Base-by-base conservation (phyloP, 2,113 vertebrate species). In the Neolamprologus variostigma region DNA sequence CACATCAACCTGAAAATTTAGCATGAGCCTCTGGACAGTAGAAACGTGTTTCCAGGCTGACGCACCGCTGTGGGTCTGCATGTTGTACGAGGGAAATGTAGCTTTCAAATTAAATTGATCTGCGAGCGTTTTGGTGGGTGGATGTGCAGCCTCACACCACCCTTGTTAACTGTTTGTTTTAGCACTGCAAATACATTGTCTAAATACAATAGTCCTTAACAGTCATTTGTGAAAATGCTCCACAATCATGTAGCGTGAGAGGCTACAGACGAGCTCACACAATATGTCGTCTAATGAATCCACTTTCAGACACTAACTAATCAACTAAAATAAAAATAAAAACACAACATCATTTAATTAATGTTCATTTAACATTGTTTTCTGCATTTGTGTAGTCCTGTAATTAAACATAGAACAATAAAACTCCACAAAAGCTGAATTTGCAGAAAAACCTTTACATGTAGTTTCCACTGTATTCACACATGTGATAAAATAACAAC, bases 341-440 rank as follows among this genome's bases (percentile, higher is more conserved):
- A 71, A 6, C 35, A 40, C 11, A 21, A 42, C 8, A 73, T 10
- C 21, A 4, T 10, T 40, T 68, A n/a, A 68, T 8, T 4, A 5
- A 68, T 40, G 63, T 37, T 68, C 10, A 14, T 23, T 40, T 40
- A 14, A 68, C 40, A 10, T 1, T 3, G 40, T 73, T 73, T 73
- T 73, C 21, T 45, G 40, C 40, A 5, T 7, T 45, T 45, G 21
- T 0, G 0, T 45, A 26, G 13, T 17, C 0, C 21, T 26, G 37
- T 73, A 2, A 73, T 26, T 73, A 45, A 45, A 73, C 28, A 33
- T 61, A 33, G 16, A 19, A 63, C 28, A 16, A 26, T 16, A 73
- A 26, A 73, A 45, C 35, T 71, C 1, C 21, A 57, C 54, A 57
- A 71, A 71, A 71, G 66, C 35, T 71, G 12, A 71, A 42, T 71